Evolutionary conservation across 2,797 vertebrate genomes (phyloP).

Genomic region (Lophotriccus pileatus): DNA sequence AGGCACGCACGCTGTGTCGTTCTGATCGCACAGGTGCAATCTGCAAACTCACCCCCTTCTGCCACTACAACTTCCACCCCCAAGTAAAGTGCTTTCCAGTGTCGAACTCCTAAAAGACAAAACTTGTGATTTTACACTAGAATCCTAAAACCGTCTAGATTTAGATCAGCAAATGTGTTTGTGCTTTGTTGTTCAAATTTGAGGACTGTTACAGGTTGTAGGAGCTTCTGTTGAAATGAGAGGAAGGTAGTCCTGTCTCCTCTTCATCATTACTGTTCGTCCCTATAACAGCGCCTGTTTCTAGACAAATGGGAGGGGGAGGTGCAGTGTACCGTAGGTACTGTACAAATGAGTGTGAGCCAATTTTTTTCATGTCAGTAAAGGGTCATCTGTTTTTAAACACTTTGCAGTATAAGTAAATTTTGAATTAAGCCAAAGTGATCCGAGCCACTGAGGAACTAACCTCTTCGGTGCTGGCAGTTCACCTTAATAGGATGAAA

Average conservation of each 20-base stretch:
- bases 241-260: background rate
- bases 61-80: accelerated
- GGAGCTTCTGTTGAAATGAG: background rate
- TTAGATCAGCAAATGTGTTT: background rate
- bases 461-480: background rate
- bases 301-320: background rate
- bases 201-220: background rate
- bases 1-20: accelerated
- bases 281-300: background rate
- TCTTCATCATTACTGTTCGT: accelerated
- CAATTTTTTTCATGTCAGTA: too few relatives aligned
- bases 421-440: background rate
- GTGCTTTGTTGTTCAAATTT: background rate
- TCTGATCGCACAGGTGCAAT: background rate
- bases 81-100: too few relatives aligned
- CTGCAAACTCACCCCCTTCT: background rate
- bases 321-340: too few relatives aligned
- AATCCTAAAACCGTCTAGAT: background rate
- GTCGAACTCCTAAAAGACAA: background rate
- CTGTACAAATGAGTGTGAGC: background rate
- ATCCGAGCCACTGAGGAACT: background rate
- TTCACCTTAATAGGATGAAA: background rate
- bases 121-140: background rate
- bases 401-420: background rate
- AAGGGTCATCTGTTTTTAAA: background rate